Evolutionary conservation across 2,797 vertebrate genomes (phyloP).

Genomic region (Sebastes nivosus): DNA sequence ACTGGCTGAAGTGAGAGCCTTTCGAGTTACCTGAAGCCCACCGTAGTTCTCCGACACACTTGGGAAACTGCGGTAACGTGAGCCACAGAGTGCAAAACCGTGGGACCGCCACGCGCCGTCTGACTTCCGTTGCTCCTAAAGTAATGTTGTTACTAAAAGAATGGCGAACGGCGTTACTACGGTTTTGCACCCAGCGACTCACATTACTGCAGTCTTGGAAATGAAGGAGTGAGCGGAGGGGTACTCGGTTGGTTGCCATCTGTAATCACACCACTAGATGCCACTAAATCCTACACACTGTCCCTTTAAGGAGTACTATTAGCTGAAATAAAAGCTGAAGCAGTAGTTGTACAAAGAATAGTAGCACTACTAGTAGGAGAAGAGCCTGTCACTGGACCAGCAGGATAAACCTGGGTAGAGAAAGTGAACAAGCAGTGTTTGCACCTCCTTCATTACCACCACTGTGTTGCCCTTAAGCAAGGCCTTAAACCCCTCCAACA

Average conservation of each 20-base stretch:
- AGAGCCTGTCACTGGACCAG: not conserved
- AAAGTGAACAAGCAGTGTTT: not conserved
- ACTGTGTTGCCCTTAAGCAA: not conserved
- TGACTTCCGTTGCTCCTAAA: no score
- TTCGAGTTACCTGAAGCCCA: no score
- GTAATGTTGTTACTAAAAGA: no score
- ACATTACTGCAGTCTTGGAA: no score
- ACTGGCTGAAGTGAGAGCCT: accelerated
- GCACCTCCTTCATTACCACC: not conserved
- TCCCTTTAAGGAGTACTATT: not conserved
- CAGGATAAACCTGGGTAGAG: not conserved
- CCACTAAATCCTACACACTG: no score
- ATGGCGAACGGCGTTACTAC: no score
- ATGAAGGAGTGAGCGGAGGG: no score
- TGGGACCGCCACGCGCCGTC: accelerated
- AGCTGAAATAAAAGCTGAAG: not conserved
- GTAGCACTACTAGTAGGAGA: not conserved
- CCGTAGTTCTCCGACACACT: no score
- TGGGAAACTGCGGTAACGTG: accelerated
- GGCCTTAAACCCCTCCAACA: not conserved
- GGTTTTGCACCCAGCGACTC: accelerated
- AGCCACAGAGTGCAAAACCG: no score
- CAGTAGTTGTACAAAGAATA: not conserved
- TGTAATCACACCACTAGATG: no score
- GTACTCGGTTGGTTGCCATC: no score